Evolutionary conservation across 2,888 invertebrate species (phyloP), one percentile per base, ranked within the genome.

Genomic region (Archips xylosteana): DNA sequence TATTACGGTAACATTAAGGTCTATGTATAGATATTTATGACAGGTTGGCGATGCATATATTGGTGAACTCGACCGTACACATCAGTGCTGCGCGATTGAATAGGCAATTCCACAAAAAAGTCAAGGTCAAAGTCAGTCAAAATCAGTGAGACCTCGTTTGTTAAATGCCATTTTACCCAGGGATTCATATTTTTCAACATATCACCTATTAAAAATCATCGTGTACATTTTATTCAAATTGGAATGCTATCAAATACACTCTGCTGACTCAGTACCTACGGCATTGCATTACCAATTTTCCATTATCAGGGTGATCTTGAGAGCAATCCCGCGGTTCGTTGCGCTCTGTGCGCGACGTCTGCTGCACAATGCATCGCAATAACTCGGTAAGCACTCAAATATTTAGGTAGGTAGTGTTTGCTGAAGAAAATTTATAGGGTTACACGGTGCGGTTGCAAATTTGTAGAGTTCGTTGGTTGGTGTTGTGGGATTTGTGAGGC

Each of bases 351-450:
- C 34, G 51, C 51, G 71, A 71, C 71, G 60, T 60, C 65, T 49
- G 60, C 71, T n/a, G 71, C 65, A 61, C 71, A 71, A 71, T 65
- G 70, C 70, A 42, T 32, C 13, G 65, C 60, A 71, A 71, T 71
- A 64, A 49, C 39, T 49, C 60, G 45, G 62, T 45, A 47, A 13
- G 47, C n/a, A 23, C 45, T 49, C 47, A 36, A 47, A 60, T 60
- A 54, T 15, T 49, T 13, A 6, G 49, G 1, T 15, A 23, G 23
- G n/a, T n/a, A 15, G 15, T 54, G 51, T 49, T 49, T 23, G 51
- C 3, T 9, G 15, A n/a, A 49, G n/a, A 49, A 54, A 8, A 54
- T 9, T 8, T 2, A 3, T 45, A 5, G 49, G 4, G 2, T 23
- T 49, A n/a, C 49, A 49, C n/a, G n/a, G n/a, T 5, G 49, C 3